Evolutionary conservation across 2,113 vertebrate genomes (phyloP).

Genomic region (Hippocampus comes): DNA sequence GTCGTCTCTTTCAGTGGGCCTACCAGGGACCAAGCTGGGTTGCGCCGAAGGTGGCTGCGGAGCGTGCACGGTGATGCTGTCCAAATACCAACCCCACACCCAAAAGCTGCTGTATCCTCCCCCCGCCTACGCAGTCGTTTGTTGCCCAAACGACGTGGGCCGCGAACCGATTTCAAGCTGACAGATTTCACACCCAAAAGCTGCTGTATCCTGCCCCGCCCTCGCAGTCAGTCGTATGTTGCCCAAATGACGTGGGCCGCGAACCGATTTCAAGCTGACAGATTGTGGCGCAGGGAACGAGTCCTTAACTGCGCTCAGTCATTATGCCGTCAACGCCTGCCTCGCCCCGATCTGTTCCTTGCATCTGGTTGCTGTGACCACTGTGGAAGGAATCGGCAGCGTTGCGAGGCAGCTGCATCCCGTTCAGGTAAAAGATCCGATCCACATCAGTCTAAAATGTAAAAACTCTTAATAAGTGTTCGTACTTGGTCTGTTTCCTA

Average conservation of each 20-base stretch:
- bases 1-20: constrained; percentile 73
- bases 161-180: not conserved
- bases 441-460: too few relatives aligned
- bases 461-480: too few relatives aligned
- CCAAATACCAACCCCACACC: constrained; percentile 73
- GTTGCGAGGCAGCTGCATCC: constrained; percentile 86
- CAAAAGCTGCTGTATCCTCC: constrained; percentile 85
- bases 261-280: not conserved
- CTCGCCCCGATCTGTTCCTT: constrained; percentile 87
- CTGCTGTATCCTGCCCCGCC: constrained; percentile 83
- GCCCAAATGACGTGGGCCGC: not conserved
- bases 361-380: constrained; percentile 85
- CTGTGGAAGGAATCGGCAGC: constrained; percentile 92
- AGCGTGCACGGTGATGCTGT: constrained; percentile 93
- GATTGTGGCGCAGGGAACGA: not conserved
- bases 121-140: constrained; percentile 20
- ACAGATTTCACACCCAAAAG: constrained; percentile 55
- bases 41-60: constrained; percentile 94
- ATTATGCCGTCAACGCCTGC: constrained; percentile 85
- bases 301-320: constrained; percentile 76
- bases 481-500: too few relatives aligned
- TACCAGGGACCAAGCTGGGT: constrained; percentile 89
- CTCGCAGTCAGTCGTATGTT: constrained; percentile 29
- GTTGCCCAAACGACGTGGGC: constrained; percentile 8
- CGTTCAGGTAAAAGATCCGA: constrained; percentile 69